phyloP scores from a whole-genome alignment of 1,140 invertebrate species.

The Pseudomyrmex flavicornis region DNA sequence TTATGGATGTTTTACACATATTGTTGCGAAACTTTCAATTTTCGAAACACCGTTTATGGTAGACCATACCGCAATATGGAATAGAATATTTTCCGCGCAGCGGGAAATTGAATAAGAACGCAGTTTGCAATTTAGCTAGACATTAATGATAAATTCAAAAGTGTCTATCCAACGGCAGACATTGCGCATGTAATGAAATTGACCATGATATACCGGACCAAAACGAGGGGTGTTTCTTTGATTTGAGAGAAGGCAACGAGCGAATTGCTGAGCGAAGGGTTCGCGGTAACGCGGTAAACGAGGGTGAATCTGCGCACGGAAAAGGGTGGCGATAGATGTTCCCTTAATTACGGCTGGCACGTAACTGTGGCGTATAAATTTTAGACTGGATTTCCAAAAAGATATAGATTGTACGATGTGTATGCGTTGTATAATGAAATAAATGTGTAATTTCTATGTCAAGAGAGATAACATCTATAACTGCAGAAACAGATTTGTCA shows the following conservation, averaged over 20 bases:
- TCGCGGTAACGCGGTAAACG: slow-evolving; percentile 66
- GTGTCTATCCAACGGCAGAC: slow-evolving; percentile 63
- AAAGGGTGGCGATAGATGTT: slow-evolving; percentile 60
- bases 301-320: slow-evolving; percentile 66
- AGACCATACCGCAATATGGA: background rate
- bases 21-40: slow-evolving; percentile 1
- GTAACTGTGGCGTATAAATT: slow-evolving; percentile 40
- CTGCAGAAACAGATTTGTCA: background rate
- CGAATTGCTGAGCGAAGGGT: slow-evolving; percentile 66
- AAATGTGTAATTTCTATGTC: slow-evolving; percentile 19
- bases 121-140: slow-evolving; percentile 32
- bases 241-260: slow-evolving; percentile 64
- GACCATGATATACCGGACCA: slow-evolving; percentile 69
- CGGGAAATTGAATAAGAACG: slow-evolving; percentile 24
- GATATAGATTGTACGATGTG: slow-evolving; percentile 27
- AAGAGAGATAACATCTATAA: background rate
- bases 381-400: slow-evolving; percentile 50
- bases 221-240: slow-evolving; percentile 67
- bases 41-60: background rate
- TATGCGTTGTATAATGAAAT: background rate
- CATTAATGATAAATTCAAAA: slow-evolving; percentile 71
- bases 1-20: background rate
- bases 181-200: slow-evolving; percentile 70
- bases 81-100: background rate
- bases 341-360: slow-evolving; percentile 60